A percentile compares a stretch with the other conserved stretches of the same genome.
Conservation (phyloP, 2,888 invertebrate genomes). For the Fissipunctia ypsillon region DNA sequence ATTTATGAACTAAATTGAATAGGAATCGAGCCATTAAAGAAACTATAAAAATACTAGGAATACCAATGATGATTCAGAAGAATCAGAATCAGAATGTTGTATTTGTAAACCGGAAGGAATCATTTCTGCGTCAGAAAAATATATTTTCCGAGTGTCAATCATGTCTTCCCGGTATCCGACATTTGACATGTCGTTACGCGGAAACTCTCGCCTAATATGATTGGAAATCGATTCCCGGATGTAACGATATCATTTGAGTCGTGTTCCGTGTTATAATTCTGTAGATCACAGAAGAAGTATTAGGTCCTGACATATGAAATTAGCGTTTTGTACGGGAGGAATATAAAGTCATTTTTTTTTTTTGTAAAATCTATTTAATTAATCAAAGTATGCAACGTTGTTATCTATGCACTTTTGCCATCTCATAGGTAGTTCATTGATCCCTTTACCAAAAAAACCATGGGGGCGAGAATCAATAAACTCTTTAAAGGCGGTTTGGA, state of each 20-base stretch:
- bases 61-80: neutral
- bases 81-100: neutral
- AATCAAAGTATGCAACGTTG: too few species aligned
- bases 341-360: too few species aligned
- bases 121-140: constrained; percentile 12
- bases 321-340: too few species aligned
- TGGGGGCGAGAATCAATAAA: too few species aligned
- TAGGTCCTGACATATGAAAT: too few species aligned
- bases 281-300: neutral
- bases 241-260: constrained; percentile 18
- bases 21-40: neutral
- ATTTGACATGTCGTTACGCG: constrained; percentile 33
- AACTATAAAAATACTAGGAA: too few species aligned
- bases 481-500: too few species aligned
- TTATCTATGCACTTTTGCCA: too few species aligned
- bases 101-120: too few species aligned
- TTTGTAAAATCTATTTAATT: too few species aligned
- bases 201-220: constrained; percentile 10
- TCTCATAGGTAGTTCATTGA: too few species aligned
- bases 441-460: too few species aligned
- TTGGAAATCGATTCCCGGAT: constrained; percentile 19
- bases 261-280: neutral
- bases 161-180: constrained; percentile 11
- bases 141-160: constrained; percentile 30
- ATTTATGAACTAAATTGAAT: neutral